phyloP scores from a whole-genome alignment of 2,888 invertebrate species.

The Agrilus mali region DNA sequence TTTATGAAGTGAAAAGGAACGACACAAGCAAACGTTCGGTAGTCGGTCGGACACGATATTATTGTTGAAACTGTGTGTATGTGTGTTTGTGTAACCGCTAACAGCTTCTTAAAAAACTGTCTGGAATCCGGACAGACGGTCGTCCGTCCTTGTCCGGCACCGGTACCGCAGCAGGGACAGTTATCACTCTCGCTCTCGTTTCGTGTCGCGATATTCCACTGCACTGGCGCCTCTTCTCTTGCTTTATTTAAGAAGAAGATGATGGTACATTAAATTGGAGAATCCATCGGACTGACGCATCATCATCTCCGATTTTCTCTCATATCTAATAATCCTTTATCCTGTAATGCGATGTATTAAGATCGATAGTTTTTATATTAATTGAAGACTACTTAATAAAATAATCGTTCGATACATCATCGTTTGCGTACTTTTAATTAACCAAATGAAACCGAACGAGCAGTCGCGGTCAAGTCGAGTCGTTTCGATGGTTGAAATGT shows the following conservation, averaged over 20 bases:
- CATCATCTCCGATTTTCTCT: conserved; percentile 17
- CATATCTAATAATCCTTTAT: too few species aligned
- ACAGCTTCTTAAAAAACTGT: conserved; percentile 26
- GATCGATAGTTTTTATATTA: too few species aligned
- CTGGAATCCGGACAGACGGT: conserved; percentile 28
- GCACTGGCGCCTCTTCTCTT: conserved; percentile 21
- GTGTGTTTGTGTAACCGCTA: conserved; percentile 9
- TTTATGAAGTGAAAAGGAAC: conserved; percentile 29
- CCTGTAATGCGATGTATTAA: too few species aligned
- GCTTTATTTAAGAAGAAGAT: conserved; percentile 25
- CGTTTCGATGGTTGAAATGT: too few species aligned
- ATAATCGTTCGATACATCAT: too few species aligned
- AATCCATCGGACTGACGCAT: conserved; percentile 21
- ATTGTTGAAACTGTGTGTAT: conserved; percentile 21
- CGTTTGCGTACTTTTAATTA: too few species aligned
- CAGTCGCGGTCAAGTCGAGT: too few species aligned
- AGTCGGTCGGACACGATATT: conserved; percentile 26
- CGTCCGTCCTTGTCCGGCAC: conserved; percentile 20
- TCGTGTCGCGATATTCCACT: conserved; percentile 13
- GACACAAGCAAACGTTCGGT: conserved; percentile 7
- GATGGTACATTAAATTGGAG: conserved; percentile 24
- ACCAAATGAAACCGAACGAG: too few species aligned
- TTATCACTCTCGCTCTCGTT: conserved; percentile 18
- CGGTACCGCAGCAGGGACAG: conserved; percentile 8
- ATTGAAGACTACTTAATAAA: too few species aligned